Conservation (phyloP, 2,888 invertebrate species). For the Drosophila birchii region DNA sequence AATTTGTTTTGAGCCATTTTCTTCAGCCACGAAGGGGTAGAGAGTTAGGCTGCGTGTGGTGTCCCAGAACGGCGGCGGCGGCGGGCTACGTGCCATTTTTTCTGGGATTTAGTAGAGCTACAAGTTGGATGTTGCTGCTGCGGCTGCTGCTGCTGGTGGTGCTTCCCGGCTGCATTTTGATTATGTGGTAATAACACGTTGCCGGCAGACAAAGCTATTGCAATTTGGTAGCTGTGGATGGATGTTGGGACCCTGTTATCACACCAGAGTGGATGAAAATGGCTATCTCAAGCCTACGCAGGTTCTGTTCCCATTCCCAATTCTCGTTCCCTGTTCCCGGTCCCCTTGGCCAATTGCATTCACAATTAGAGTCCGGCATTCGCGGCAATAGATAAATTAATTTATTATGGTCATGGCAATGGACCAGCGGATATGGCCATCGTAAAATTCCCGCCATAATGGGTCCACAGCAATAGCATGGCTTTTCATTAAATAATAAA, state of each 20-base stretch:
- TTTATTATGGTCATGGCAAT: slow-evolving; percentile 72
- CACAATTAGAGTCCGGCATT: slow-evolving; percentile 67
- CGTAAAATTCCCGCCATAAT: slow-evolving; percentile 58
- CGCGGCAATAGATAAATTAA: slow-evolving; percentile 72
- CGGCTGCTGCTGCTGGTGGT: slow-evolving; percentile 36
- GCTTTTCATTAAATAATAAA: slow-evolving; percentile 43
- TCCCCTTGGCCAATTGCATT: slow-evolving; percentile 59
- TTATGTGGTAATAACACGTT: slow-evolving; percentile 82
- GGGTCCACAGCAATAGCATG: slow-evolving; percentile 29
- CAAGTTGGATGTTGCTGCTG: slow-evolving; percentile 27
- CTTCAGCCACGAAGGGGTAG: slow-evolving; percentile 26
- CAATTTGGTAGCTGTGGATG: slow-evolving; percentile 53
- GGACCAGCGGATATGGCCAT: slow-evolving; percentile 72
- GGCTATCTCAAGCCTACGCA: slow-evolving; percentile 63
- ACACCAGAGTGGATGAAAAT: slow-evolving; percentile 35
- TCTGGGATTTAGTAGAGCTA: slow-evolving; percentile 29
- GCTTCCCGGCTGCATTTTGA: slow-evolving; percentile 68
- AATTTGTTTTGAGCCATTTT: slow-evolving; percentile 80
- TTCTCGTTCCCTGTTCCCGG: neutral
- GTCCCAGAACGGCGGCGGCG: slow-evolving; percentile 44
- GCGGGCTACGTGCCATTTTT: slow-evolving; percentile 61
- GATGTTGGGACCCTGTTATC: slow-evolving; percentile 68
- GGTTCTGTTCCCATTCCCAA: slow-evolving; percentile 8
- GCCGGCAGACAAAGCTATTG: slow-evolving; percentile 70
- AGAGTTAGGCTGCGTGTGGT: slow-evolving; percentile 34